phyloP scores from a whole-genome alignment of 2,888 invertebrate genomes.

The Osedax fenrisi region DNA sequence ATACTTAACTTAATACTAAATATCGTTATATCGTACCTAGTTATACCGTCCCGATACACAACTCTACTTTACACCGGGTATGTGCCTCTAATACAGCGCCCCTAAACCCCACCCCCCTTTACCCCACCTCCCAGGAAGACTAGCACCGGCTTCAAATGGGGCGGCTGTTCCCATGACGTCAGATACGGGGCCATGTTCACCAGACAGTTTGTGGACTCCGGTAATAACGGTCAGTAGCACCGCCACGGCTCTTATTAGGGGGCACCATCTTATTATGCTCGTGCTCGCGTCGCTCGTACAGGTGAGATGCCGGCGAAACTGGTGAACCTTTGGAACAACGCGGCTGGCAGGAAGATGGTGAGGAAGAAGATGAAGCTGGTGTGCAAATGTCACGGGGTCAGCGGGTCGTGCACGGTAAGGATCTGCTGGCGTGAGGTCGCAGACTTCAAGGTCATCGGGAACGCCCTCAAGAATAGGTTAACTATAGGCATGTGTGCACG shows the following conservation, averaged over 20 bases:
- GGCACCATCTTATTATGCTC: too few species aligned
- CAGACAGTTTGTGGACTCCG: conserved; percentile 71
- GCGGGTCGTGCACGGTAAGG: conserved; percentile 75
- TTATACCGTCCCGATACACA: too few species aligned
- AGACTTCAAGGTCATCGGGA: conserved; percentile 61
- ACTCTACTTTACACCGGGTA: too few species aligned
- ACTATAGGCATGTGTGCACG: conserved; percentile 72
- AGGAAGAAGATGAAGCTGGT: conserved; percentile 68
- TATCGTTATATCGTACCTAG: too few species aligned
- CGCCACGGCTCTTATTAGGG: too few species aligned
- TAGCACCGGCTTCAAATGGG: conserved; percentile 69
- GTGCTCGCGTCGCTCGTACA: conserved; percentile 53
- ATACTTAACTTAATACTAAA: too few species aligned
- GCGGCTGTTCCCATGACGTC: conserved; percentile 72
- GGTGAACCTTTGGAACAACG: conserved; percentile 83
- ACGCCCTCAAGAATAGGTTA: conserved; percentile 66
- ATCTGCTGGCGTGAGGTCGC: conserved; percentile 79
- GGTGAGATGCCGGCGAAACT: conserved; percentile 49
- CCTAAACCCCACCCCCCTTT: too few species aligned
- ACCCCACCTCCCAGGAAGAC: conserved; percentile 55
- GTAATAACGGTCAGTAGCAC: conserved; percentile 63
- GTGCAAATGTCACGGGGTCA: conserved; percentile 86
- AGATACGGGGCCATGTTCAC: conserved; percentile 74
- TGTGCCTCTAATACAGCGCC: too few species aligned
- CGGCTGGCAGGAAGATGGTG: conserved; percentile 67